Evolutionary conservation across 2,888 invertebrate species (phyloP), one percentile per base, ranked within the genome.

Genomic region (Cynaeus angustus): DNA sequence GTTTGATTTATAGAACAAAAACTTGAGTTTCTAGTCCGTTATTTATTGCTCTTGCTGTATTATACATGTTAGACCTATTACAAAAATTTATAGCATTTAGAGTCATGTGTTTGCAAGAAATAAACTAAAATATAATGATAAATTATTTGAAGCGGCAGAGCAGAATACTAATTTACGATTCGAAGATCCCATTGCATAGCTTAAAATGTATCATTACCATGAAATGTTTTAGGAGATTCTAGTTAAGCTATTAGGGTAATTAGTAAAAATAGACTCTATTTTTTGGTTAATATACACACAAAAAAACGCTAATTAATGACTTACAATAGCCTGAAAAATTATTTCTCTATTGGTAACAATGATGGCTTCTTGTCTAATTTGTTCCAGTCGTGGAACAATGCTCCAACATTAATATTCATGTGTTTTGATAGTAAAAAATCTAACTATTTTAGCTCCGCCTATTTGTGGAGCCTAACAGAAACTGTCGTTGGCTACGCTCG

Each of bases 361-460:
- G 46, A 59, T 56, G 56, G 56, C 43, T 38, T 43, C 46, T 59
- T 46, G 10, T 10, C 43, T 59, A 59, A 59, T 59, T 59, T 59
- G 59, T 41, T 56, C 41, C 56, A 56, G 33, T 56, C 16, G 9
- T 16, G 14, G 43, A 43, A 41, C 56, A 59, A 59, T 45, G 59
- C 13, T 21, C 21, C 3, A 7, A 56, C 59, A 59, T 59, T 45
- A 59, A 59, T 59, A 59, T 59, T 59, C 59, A 59, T 59, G 46
- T 46, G n/a, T 45, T 59, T 46, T 28, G 30, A 45, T 45, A 13
- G 12, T 45, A 28, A 59, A 58, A 43, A 58, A 43, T 58, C 28
- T 26, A 45, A 59, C 16, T 30, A 66, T 58, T 58, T 67, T 59
- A 28, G 43, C 66, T 52, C 66, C 66, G 58, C 66, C 66, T 52